Evolutionary conservation across 1,140 invertebrate genomes (phyloP).

Genomic region (Babylonia areolata): DNA sequence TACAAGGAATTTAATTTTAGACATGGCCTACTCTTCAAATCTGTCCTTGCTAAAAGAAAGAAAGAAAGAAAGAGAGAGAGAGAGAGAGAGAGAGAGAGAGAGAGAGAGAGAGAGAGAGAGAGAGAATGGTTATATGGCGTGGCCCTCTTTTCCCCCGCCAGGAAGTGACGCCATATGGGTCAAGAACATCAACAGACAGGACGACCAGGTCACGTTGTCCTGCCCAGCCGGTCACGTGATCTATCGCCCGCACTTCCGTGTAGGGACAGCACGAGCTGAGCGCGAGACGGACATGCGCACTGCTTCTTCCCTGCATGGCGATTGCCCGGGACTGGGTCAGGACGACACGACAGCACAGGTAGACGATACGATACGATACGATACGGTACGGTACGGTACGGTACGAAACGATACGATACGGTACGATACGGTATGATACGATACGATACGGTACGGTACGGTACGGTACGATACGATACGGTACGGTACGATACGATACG

Average conservation of each 20-base stretch:
- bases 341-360: not conserved
- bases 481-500: no score
- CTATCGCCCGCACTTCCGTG: constrained; percentile 34
- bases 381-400: no score
- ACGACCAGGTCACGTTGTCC: constrained; percentile 30
- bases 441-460: no score
- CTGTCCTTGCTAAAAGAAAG: no score
- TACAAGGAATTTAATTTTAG: no score
- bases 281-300: not conserved
- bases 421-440: no score
- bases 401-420: no score
- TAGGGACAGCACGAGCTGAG: not conserved
- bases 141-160: not conserved
- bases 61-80: not conserved
- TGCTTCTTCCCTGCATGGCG: not conserved
- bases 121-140: not conserved
- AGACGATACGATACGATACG: no score
- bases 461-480: no score
- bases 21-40: no score
- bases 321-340: not conserved
- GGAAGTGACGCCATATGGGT: not conserved
- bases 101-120: constrained; percentile 1
- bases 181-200: constrained; percentile 26
- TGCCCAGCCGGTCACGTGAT: constrained; percentile 39
- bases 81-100: constrained; percentile 1